These are phyloP conservation scores for Sparidentex hasta DNA, from an alignment of 2,797 vertebrate genomes.

Conservation along the genomic window DNA sequence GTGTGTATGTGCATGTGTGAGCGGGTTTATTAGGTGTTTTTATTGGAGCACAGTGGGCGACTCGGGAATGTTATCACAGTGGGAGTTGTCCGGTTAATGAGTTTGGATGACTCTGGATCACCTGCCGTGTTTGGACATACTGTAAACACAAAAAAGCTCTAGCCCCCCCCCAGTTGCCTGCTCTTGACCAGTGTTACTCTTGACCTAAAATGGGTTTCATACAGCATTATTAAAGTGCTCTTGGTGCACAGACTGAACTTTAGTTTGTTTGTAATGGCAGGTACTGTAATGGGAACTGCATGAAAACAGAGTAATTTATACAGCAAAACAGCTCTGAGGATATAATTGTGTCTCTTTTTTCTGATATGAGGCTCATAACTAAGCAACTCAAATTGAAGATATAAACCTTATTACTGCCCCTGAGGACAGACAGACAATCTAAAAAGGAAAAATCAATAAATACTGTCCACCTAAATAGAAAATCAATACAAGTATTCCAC, in stretches of 20 bases:
- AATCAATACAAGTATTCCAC: conserved; percentile 23
- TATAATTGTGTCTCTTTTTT: not conserved
- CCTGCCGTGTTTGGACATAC: conserved; percentile 52
- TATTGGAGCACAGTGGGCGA: conserved; percentile 37
- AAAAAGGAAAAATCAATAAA: not conserved
- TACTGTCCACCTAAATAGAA: conserved; percentile 3
- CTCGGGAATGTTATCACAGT: conserved; percentile 48
- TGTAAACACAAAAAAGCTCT: conserved; percentile 14
- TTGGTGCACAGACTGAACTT: not conserved
- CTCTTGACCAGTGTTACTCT: not conserved
- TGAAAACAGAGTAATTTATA: no score
- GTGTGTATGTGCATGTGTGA: not conserved
- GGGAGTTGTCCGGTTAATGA: conserved; percentile 58
- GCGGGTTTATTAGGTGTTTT: conserved; percentile 2
- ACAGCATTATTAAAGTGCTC: not conserved
- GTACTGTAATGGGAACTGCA: not conserved
- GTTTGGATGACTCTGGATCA: conserved; percentile 58
- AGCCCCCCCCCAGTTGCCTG: not conserved
- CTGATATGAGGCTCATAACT: not conserved
- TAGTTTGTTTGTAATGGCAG: not conserved
- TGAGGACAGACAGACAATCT: not conserved
- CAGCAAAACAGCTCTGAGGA: not conserved
- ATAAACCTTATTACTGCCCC: not conserved
- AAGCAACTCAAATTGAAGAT: not conserved
- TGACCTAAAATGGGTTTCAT: not conserved